Evolutionary conservation across 2,113 vertebrate genomes (phyloP), one percentile per base, ranked within the genome.

Genomic region (Toxotes chatareus): DNA sequence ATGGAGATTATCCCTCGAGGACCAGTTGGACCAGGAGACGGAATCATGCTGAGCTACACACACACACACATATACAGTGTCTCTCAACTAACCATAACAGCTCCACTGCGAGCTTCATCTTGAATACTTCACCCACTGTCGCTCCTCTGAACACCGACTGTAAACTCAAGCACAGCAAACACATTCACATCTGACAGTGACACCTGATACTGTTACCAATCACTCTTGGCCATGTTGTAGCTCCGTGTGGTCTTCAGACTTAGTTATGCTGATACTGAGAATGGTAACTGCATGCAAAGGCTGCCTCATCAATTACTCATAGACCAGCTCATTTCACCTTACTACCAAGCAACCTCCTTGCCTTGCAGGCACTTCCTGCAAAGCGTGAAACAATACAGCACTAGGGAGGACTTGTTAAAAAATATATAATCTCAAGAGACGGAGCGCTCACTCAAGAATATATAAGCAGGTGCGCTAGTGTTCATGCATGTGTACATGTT

Each of bases 221-320:
- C 46, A 32, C 55, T 46, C 34, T 0, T 32, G n/a, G 5, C 3
- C 0, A 42, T 44, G 67, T 16, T 40, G 4, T 0, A 53, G 44
- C 47, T 64, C 49, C 53, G 36, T 44, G 34, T 7, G 49, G 38
- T 71, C 56, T 11, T 40, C 31, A 0, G 36, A 34, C 63, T 61
- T 9, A 40, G 7, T 78, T 61, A 55, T 65, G 57, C 55, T 74
- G n/a, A 75, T 75, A 66, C 31, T 40, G 61, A 38, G n/a, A 73
- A 53, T 21, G 59, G 49, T 10, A 69, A 56, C 21, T 47, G 74
- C 31, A 69, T 76, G 76, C 66, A 77, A 44, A 66, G n/a, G 56
- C 31, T 63, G 67, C 73, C 51, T 90, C 85, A 83, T 87, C 76
- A 90, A 90, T 83, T 90, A 81, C n/a, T 84, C 81, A 90, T 61